These are phyloP conservation scores for Haliaeetus leucogaster DNA, from an alignment of 2,113 vertebrate genomes.

Conservation along the genomic window DNA sequence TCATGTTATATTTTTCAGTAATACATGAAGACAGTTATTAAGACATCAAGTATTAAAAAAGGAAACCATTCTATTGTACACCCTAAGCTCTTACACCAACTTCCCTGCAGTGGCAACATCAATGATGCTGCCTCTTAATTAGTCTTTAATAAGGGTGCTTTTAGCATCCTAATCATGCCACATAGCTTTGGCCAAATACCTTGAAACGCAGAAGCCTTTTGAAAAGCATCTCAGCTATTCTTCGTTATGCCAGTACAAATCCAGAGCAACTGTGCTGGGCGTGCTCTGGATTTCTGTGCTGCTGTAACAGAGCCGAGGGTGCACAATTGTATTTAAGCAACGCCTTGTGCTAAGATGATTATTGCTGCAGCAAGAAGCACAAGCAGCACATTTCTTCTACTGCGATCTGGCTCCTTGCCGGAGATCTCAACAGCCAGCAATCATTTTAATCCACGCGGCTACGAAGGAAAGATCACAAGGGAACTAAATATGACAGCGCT, in stretches of 20 bases:
- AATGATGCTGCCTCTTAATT: background rate
- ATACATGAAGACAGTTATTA: background rate
- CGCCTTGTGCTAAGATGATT: background rate
- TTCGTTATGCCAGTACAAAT: background rate
- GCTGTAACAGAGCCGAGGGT: background rate
- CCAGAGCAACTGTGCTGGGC: background rate
- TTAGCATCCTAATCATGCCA: background rate
- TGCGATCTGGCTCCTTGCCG: background rate
- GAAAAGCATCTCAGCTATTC: background rate
- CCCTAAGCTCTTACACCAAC: background rate
- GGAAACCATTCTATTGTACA: background rate
- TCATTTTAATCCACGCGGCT: background rate
- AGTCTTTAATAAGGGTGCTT: background rate
- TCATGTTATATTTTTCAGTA: background rate
- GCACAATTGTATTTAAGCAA: background rate
- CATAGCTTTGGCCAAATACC: background rate
- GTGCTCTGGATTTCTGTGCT: fast-evolving
- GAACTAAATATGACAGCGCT: background rate
- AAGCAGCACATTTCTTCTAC: background rate
- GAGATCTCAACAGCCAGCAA: background rate
- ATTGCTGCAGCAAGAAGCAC: background rate
- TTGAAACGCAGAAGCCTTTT: background rate
- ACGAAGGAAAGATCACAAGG: background rate
- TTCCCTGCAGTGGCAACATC: background rate
- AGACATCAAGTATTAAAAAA: background rate